Evolutionary conservation across 2,113 vertebrate genomes (phyloP).

Genomic region (Cathartes aura): DNA sequence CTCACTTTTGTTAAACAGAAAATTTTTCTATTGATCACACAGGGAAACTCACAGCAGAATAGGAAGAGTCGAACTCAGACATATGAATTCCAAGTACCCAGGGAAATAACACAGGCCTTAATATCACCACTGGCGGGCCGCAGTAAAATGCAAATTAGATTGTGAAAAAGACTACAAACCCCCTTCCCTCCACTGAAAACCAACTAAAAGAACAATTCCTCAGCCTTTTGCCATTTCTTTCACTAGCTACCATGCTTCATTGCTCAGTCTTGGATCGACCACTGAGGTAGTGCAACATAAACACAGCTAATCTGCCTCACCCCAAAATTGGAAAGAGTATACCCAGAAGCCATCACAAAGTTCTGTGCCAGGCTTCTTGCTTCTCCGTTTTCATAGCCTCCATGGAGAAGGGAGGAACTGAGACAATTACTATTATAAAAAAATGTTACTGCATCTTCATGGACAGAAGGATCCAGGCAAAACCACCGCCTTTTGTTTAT

Average conservation of each 20-base stretch:
- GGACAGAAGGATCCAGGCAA: not conserved
- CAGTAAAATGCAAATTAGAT: not conserved
- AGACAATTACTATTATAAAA: not conserved
- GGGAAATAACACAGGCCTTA: not conserved
- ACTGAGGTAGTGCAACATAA: not conserved
- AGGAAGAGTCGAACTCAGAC: not conserved
- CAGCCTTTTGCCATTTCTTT: not conserved
- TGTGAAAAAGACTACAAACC: not conserved
- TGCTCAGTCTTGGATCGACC: not conserved
- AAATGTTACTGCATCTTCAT: accelerated
- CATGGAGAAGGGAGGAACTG: accelerated
- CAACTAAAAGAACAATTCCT: not conserved
- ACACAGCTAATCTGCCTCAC: not conserved
- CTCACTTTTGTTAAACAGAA: not conserved
- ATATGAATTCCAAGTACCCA: not conserved
- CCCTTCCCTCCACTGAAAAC: not conserved
- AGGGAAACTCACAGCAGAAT: accelerated
- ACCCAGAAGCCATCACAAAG: not conserved
- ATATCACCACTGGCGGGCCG: not conserved
- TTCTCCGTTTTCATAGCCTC: not conserved
- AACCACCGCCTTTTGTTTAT: not conserved
- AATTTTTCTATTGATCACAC: not conserved
- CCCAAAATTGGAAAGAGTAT: accelerated
- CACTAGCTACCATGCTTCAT: not conserved
- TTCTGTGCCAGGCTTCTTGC: not conserved